A percentile compares a stretch with the other conserved stretches of the same genome.
Evolutionary conservation across 2,113 vertebrate species (phyloP).

Genomic region (Vicugna pacos): DNA sequence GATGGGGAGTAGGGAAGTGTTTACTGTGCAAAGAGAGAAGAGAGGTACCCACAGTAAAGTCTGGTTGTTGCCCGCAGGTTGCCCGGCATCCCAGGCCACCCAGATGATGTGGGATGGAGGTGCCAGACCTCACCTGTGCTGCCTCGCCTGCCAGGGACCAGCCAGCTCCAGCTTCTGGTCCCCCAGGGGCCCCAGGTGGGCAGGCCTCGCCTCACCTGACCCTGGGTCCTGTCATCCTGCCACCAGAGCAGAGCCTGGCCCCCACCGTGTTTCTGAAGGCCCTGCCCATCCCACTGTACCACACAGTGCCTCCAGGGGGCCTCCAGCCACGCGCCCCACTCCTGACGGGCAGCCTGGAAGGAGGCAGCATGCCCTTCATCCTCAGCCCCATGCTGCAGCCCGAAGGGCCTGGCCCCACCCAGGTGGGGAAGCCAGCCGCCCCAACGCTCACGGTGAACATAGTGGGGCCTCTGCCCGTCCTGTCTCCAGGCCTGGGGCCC

Average conservation of each 20-base stretch:
- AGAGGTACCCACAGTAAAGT: background rate
- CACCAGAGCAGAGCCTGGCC: conserved; percentile 82
- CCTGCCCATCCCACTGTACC: conserved; percentile 88
- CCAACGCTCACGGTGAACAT: conserved; percentile 92
- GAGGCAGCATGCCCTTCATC: conserved; percentile 81
- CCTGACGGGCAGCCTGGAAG: conserved; percentile 66
- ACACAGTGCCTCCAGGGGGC: conserved; percentile 82
- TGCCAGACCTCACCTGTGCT: conserved; percentile 39
- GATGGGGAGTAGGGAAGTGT: no score
- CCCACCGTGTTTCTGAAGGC: conserved; percentile 92
- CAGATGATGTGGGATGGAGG: conserved; percentile 83
- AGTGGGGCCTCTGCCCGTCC: conserved; percentile 88
- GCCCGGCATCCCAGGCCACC: background rate
- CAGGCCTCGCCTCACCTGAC: conserved; percentile 69
- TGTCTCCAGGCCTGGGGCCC: conserved; percentile 80
- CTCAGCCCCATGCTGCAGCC: conserved; percentile 82
- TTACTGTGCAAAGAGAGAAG: background rate
- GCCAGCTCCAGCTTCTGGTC: conserved; percentile 3
- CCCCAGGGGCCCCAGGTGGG: background rate
- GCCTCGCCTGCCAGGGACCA: background rate
- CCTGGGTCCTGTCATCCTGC: conserved; percentile 56
- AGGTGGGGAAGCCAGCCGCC: conserved; percentile 84
- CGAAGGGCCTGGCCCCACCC: conserved; percentile 64
- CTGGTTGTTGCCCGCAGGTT: conserved; percentile 69
- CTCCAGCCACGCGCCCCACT: conserved; percentile 77